Evolutionary conservation across 2,888 invertebrate genomes (phyloP).

Genomic region (Drosophila formosana): DNA sequence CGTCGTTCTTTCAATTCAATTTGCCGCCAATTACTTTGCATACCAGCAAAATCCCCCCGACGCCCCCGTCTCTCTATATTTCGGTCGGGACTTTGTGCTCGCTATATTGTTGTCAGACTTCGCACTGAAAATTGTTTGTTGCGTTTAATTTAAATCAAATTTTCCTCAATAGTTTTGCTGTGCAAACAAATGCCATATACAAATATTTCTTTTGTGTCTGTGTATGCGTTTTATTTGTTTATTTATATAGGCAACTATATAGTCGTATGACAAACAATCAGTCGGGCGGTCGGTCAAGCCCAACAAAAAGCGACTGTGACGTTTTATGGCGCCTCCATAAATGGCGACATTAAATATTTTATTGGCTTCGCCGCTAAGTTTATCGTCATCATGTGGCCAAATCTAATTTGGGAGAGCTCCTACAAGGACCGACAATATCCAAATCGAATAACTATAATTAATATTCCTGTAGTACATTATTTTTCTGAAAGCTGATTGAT

Average conservation of each 20-base stretch:
- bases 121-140: conserved; percentile 44
- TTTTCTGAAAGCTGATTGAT: background rate
- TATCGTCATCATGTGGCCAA: conserved; percentile 32
- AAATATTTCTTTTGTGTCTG: conserved; percentile 12
- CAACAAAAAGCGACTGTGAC: conserved; percentile 26
- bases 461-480: background rate
- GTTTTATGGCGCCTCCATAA: conserved; percentile 48
- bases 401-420: conserved; percentile 33
- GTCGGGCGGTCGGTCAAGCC: conserved; percentile 11
- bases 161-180: conserved; percentile 64
- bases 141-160: conserved; percentile 69
- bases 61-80: background rate
- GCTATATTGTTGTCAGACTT: conserved; percentile 13
- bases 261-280: conserved; percentile 38
- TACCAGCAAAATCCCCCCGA: conserved; percentile 39
- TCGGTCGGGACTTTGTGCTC: conserved; percentile 51
- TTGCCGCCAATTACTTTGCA: conserved; percentile 78
- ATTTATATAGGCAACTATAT: conserved; percentile 20
- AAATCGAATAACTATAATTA: conserved; percentile 7
- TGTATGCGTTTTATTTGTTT: conserved; percentile 6
- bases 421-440: conserved; percentile 8
- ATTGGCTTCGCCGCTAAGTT: conserved; percentile 28
- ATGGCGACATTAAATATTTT: conserved; percentile 37
- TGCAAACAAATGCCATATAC: conserved; percentile 55
- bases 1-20: conserved; percentile 71